A percentile compares a stretch with the other conserved stretches of the same genome.
Evolutionary conservation across 2,113 vertebrate species (phyloP).

Genomic region (Nycticryphes semicollaris): DNA sequence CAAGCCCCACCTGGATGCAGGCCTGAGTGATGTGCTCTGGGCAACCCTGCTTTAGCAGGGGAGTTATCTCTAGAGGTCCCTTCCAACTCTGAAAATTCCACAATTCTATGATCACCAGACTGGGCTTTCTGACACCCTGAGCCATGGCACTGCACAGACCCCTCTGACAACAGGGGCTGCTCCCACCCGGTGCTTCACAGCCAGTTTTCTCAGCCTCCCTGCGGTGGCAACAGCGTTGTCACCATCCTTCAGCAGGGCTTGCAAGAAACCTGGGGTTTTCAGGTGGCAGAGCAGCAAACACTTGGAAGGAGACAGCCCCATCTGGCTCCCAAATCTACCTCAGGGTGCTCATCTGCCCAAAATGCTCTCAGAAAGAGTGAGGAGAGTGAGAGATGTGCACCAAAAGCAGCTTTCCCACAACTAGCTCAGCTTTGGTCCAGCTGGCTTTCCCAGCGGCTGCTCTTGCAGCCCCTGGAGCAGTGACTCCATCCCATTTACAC

Average conservation of each 20-base stretch:
- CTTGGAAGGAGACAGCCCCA: accelerated
- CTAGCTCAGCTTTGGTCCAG: background rate
- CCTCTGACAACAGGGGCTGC: background rate
- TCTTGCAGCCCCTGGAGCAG: background rate
- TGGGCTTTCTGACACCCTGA: background rate
- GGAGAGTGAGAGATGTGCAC: background rate
- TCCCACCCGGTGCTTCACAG: background rate
- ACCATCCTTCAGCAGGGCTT: background rate
- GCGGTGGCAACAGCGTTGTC: background rate
- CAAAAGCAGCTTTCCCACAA: background rate
- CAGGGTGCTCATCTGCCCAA: background rate
- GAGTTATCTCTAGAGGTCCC: too few species aligned
- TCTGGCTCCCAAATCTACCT: background rate
- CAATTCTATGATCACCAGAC: background rate
- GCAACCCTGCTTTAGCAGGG: too few species aligned
- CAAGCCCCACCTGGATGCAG: too few species aligned
- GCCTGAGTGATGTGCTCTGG: too few species aligned
- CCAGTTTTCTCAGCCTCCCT: background rate
- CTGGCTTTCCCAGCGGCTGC: background rate
- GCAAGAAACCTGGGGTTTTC: background rate
- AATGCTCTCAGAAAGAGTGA: accelerated
- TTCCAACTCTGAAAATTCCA: too few species aligned
- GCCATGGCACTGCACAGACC: accelerated
- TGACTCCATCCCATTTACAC: background rate
- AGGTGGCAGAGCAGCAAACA: background rate